These are phyloP conservation scores for Gallinago undulata DNA, from an alignment of 2,113 vertebrate species.

Conservation along the genomic window DNA sequence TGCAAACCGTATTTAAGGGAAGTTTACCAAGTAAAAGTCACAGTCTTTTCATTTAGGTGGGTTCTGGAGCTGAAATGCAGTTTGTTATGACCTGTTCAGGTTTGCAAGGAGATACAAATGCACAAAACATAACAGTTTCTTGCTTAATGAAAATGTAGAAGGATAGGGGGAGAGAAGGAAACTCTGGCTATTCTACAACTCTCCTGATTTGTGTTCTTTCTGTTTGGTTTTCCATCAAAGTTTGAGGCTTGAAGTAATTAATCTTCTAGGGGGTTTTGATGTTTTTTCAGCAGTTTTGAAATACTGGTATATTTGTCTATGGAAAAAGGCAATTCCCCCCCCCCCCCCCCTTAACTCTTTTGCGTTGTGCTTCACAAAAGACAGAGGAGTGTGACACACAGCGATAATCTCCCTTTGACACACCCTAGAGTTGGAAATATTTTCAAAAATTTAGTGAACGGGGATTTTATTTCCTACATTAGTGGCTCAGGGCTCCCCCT, in stretches of 20 bases:
- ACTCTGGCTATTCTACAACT: background rate
- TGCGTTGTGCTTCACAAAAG: background rate
- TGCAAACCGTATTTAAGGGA: background rate
- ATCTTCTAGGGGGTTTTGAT: accelerated
- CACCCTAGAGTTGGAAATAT: background rate
- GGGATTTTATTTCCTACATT: background rate
- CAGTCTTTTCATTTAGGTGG: background rate
- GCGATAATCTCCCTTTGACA: background rate
- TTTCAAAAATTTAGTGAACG: background rate
- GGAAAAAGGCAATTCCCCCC: background rate
- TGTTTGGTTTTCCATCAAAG: background rate
- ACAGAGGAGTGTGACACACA: background rate
- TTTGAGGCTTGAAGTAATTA: background rate
- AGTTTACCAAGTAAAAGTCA: background rate
- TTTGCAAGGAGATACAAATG: background rate
- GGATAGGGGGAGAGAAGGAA: background rate
- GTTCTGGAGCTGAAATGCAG: background rate
- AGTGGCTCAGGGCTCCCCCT: background rate
- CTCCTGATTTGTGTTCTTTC: background rate
- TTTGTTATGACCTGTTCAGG: background rate
- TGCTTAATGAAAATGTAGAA: background rate
- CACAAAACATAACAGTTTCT: background rate
- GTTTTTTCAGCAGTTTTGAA: background rate
- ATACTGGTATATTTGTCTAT: background rate
- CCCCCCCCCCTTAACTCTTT: background rate